A percentile compares a stretch with the other conserved stretches of the same genome.
Conservation (phyloP, 92 coral and sea anemone species). For the Meandrina meandrites region DNA sequence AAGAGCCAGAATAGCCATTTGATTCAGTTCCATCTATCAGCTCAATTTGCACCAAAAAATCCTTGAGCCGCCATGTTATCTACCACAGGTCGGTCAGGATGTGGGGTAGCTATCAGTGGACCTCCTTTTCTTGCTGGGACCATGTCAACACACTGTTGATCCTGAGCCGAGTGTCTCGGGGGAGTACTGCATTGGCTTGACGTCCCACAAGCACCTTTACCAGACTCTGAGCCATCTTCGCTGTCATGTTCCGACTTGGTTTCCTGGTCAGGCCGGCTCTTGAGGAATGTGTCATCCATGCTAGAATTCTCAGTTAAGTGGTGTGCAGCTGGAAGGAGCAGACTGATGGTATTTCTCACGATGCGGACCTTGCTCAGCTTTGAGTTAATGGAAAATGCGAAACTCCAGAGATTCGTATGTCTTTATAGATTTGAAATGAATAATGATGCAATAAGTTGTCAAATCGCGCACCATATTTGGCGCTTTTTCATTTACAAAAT, state of each 20-base stretch:
- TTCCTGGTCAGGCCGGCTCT: not conserved
- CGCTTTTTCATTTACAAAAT: not conserved
- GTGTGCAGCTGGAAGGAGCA: not conserved
- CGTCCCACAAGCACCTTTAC: not conserved
- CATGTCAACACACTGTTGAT: not conserved
- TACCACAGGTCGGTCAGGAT: constrained; percentile 13
- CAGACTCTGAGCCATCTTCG: not conserved
- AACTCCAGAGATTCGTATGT: not conserved
- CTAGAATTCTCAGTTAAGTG: not conserved
- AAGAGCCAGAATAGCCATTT: not conserved
- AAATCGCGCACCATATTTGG: not conserved
- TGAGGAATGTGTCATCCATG: not conserved
- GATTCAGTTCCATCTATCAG: not conserved
- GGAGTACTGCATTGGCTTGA: not conserved
- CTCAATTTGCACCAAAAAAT: not conserved
- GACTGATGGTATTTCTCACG: not conserved
- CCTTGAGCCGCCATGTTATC: constrained; percentile 24
- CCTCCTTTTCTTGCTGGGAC: not conserved
- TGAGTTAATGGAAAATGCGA: not conserved
- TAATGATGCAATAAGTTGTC: not conserved
- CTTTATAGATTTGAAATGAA: not conserved
- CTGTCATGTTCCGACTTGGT: not conserved
- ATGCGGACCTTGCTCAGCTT: not conserved
- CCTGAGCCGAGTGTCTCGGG: not conserved
- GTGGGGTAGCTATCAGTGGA: not conserved